Evolutionary conservation across 2,113 vertebrate genomes (phyloP), one percentile per base, ranked within the genome.

Genomic region (Tupaia tana): DNA sequence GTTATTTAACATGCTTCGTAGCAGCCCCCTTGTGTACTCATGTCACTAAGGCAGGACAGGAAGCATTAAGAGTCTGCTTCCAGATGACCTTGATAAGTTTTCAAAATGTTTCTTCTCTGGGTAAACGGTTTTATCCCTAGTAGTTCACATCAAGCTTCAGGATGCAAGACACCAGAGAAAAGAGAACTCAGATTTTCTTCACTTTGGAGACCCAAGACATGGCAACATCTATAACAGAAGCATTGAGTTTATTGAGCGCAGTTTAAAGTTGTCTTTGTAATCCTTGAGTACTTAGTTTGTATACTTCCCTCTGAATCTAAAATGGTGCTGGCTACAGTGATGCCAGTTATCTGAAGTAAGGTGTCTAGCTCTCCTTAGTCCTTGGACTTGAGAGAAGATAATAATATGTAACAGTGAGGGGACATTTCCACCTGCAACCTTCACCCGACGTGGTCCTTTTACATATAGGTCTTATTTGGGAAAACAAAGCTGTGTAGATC

Each of bases 381-480:
- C n/a, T 80, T 16, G 59, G 20, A 63, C 3, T 9, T 63, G n/a
- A 91, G 43, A 90, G 16, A 11, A 64, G 31, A 19, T 34, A 63
- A 81, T 20, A 15, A 0, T 29, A 4, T 27, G 24, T 18, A 52
- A 43, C 43, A 43, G 19, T 18, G 4, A 7, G 43, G 79, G 59
- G 14, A 25, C n/a, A 27, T 80, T 73, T 75, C 31, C 52, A 80
- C 59, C 24, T 89, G 20, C 80, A 52, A 34, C 25, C 61, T 90
- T 92, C 75, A n/a, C 80, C 94, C 10, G 7, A 70, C 56, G 54
- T 75, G 25, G 0, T 86, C 85, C 79, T 89, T 94, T 75, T 56
- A 58, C 66, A 43, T 15, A 5, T 16, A 20, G 67, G 71, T 67
- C 24, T 85, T 18, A n/a, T n/a, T 34, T 43, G 12, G 31, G 22